These are phyloP conservation scores for Pygoscelis adeliae DNA, from an alignment of 2,113 vertebrate species.

Conservation along the genomic window DNA sequence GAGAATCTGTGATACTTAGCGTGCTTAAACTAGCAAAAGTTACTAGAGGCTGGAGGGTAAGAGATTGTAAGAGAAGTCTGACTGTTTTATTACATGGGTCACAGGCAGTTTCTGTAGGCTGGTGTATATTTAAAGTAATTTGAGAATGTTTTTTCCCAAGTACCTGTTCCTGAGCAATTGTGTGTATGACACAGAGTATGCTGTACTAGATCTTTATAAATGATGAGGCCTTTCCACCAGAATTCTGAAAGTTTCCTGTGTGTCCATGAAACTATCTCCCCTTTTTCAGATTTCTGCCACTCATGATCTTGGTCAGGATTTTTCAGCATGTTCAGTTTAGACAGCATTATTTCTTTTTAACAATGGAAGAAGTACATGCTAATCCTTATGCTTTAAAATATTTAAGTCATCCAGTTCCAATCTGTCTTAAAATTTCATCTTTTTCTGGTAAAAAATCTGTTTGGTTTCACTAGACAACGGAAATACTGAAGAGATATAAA, in stretches of 20 bases:
- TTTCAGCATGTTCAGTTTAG: neutral
- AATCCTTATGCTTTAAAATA: neutral
- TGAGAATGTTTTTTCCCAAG: neutral
- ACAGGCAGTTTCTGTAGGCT: neutral
- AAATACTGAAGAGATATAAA: neutral
- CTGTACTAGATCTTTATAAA: neutral
- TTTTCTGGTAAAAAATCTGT: neutral
- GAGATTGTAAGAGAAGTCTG: neutral
- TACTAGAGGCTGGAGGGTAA: neutral
- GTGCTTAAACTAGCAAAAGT: neutral
- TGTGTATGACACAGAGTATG: neutral
- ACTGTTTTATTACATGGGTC: neutral
- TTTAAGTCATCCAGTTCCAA: neutral
- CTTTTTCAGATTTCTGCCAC: neutral
- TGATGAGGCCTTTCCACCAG: neutral
- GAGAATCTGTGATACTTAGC: neutral
- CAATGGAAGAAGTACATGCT: neutral
- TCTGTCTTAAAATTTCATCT: neutral
- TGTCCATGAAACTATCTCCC: neutral
- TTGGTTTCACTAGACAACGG: neutral
- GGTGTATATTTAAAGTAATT: neutral
- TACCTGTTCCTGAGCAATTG: neutral
- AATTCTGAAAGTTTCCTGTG: neutral
- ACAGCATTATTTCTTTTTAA: neutral
- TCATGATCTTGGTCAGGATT: neutral